These are phyloP conservation scores for Dugesia japonica DNA, from an alignment of 2,888 invertebrate genomes.

Conservation along the genomic window DNA sequence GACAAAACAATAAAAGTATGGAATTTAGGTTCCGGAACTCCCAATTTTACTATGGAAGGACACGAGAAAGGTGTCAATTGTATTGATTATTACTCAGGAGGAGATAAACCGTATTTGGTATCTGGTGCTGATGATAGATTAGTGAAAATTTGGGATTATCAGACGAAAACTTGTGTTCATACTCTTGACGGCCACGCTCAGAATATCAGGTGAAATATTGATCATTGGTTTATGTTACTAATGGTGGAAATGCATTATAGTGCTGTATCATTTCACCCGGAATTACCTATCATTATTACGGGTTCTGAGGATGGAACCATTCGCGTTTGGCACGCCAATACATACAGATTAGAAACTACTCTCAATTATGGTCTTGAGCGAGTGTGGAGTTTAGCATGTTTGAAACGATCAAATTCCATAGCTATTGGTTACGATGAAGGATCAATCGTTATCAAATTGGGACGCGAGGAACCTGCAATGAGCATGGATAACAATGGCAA, in stretches of 20 bases:
- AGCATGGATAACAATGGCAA: conserved; percentile 97
- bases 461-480: conserved; percentile 91
- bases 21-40: conserved; percentile 89
- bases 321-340: conserved; percentile 93
- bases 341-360: conserved; percentile 83
- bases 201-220: conserved; percentile 56
- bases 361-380: conserved; percentile 92
- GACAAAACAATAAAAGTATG: conserved; percentile 83
- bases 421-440: conserved; percentile 81
- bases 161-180: conserved; percentile 93
- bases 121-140: conserved; percentile 92
- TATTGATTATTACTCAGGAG: conserved; percentile 94
- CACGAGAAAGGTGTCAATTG: conserved; percentile 98
- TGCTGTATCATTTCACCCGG: conserved; percentile 84
- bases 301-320: conserved; percentile 90
- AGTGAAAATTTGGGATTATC: conserved; percentile 97
- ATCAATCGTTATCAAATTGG: conserved; percentile 50
- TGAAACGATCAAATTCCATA: conserved; percentile 84
- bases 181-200: conserved; percentile 89
- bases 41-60: conserved; percentile 88
- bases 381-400: conserved; percentile 84
- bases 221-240: neutral
- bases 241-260: neutral
- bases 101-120: conserved; percentile 96
- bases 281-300: conserved; percentile 81